phyloP scores from a whole-genome alignment of 2,113 vertebrate species.

The Cyanoliseus patagonus region DNA sequence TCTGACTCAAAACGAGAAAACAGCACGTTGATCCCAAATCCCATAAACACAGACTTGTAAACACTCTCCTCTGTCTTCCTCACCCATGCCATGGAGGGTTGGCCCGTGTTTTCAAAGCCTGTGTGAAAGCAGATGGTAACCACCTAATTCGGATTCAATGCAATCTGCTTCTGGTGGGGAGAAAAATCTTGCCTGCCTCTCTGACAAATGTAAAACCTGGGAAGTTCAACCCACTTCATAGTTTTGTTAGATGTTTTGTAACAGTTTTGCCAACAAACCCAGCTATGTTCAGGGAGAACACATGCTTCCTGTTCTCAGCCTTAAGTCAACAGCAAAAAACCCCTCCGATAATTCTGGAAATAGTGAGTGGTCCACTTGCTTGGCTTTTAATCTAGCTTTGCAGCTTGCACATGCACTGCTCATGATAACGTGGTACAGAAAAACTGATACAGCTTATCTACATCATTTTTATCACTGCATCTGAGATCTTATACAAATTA shows the following conservation, averaged over 20 bases:
- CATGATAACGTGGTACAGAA: rapidly evolving
- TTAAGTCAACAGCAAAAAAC: neutral
- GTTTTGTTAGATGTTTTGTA: slow-evolving; percentile 10
- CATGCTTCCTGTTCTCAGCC: slow-evolving; percentile 54
- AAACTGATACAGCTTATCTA: neutral
- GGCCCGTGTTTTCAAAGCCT: neutral
- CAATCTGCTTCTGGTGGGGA: slow-evolving; percentile 42
- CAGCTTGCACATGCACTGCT: neutral
- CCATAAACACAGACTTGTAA: neutral
- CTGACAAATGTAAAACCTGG: slow-evolving; percentile 51
- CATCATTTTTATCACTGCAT: neutral
- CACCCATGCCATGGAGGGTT: neutral
- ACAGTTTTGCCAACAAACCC: slow-evolving; percentile 64
- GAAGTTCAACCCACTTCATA: slow-evolving; percentile 43
- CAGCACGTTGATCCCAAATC: neutral
- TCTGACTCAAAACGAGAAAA: neutral
- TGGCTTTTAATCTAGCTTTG: neutral
- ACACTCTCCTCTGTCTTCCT: neutral
- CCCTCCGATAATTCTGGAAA: neutral
- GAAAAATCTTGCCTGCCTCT: neutral
- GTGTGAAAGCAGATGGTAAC: slow-evolving; percentile 54
- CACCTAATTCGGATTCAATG: slow-evolving; percentile 18
- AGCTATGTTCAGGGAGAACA: neutral
- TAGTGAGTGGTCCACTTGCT: neutral
- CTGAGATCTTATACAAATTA: neutral